Conservation (phyloP, 2,113 vertebrate species). For the Ovis canadensis region DNA sequence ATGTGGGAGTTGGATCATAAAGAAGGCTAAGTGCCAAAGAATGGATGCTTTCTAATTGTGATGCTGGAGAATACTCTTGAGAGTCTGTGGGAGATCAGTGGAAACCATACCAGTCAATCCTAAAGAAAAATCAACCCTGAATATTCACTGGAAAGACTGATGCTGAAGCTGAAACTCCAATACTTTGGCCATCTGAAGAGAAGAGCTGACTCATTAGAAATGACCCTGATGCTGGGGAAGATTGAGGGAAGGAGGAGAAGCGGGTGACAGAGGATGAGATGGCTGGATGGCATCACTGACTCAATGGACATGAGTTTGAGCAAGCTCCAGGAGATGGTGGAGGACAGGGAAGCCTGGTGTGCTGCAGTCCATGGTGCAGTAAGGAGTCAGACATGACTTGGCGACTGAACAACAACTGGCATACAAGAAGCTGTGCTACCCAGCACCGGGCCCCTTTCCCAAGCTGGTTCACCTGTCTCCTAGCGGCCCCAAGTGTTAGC, state of each 20-base stretch:
- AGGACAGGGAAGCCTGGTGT: background rate
- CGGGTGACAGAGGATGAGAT: background rate
- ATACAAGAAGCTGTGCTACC: fast-evolving
- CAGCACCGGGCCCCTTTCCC: fast-evolving
- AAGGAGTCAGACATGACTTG: background rate
- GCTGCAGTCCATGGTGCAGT: background rate
- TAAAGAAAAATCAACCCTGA: background rate
- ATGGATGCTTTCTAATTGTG: background rate
- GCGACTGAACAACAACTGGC: background rate
- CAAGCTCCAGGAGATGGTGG: background rate
- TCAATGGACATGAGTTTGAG: background rate
- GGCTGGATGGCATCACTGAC: background rate
- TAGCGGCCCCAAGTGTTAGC: fast-evolving
- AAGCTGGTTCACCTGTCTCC: background rate
- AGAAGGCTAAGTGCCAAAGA: background rate
- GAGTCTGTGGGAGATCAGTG: background rate
- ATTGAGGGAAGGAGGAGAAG: background rate
- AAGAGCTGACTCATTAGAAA: background rate
- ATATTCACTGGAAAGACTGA: background rate
- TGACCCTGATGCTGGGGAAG: background rate
- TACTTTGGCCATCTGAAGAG: background rate
- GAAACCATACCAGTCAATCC: background rate
- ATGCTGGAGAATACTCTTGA: background rate
- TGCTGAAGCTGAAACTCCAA: background rate
- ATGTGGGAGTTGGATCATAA: background rate